phyloP scores from a whole-genome alignment of 2,113 vertebrate species.

The Hystrix cristata region DNA sequence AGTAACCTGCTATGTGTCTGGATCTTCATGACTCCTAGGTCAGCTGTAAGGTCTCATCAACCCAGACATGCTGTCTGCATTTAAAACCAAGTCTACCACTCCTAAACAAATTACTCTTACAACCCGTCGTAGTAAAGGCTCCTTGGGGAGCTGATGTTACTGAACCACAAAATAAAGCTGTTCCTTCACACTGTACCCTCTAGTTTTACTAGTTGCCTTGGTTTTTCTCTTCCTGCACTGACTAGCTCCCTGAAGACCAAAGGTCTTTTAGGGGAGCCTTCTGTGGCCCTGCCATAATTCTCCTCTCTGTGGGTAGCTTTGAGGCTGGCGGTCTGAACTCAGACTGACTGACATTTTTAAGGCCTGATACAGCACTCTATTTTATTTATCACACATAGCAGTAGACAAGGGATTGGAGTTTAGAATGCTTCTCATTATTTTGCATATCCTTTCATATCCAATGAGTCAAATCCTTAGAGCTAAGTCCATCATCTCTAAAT shows the following conservation, averaged over 20 bases:
- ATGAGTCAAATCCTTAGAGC: not conserved
- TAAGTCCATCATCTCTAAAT: not conserved
- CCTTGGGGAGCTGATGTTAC: not conserved
- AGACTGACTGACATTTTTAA: not conserved
- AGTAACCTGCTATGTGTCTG: not conserved
- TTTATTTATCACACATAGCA: not conserved
- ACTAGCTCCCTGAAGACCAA: not conserved
- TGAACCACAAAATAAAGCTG: not conserved
- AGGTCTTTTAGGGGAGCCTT: not conserved
- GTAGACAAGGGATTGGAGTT: not conserved
- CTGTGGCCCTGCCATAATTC: not conserved
- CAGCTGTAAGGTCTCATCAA: too few relatives aligned
- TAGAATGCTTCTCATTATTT: not conserved
- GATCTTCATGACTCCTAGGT: not conserved
- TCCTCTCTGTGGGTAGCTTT: not conserved
- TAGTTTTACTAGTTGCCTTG: not conserved
- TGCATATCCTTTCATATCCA: not conserved
- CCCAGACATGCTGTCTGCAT: not conserved
- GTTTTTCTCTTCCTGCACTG: not conserved
- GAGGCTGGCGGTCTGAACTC: not conserved
- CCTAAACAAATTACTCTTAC: not conserved
- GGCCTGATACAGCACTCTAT: not conserved
- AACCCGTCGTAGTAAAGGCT: not conserved
- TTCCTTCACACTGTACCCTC: not conserved
- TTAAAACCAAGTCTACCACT: not conserved